Evolutionary conservation across 2,888 invertebrate genomes (phyloP).

Genomic region (Ashinkailepas kermadecensis): DNA sequence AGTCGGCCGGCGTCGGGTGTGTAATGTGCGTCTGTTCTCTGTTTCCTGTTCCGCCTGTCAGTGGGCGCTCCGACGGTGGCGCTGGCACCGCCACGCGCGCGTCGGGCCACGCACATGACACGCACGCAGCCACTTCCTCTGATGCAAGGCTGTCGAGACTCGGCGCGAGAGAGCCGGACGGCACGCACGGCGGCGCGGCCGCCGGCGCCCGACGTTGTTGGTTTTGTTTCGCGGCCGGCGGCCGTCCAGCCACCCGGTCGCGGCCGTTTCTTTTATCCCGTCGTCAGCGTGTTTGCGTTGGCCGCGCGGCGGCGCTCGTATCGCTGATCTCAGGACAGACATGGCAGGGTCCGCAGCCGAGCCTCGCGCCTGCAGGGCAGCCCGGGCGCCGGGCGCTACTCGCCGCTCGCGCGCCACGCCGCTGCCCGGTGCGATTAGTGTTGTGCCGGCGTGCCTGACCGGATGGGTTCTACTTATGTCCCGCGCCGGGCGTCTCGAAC

Average conservation of each 20-base stretch:
- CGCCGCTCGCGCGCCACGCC: neutral
- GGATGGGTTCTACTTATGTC: neutral
- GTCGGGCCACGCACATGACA: conserved; percentile 35
- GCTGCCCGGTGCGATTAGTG: neutral
- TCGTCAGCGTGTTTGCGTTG: neutral
- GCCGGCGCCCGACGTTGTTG: neutral
- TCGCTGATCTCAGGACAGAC: conserved; percentile 23
- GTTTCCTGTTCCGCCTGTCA: conserved; percentile 24
- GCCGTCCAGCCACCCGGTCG: neutral
- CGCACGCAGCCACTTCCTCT: conserved; percentile 18
- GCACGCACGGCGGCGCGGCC: neutral
- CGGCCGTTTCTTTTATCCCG: neutral
- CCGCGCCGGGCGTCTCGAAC: neutral
- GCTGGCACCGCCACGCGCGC: conserved; percentile 7
- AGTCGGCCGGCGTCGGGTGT: neutral
- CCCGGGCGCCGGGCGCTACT: neutral
- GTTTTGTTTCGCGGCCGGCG: neutral
- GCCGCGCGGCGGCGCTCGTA: neutral
- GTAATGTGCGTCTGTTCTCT: conserved; percentile 10
- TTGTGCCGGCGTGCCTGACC: neutral
- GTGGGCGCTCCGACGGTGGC: conserved; percentile 26
- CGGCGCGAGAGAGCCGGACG: neutral
- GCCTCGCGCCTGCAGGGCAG: neutral
- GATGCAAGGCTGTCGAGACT: conserved; percentile 13
- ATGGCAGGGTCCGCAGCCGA: neutral